phyloP scores from a whole-genome alignment of 2,797 vertebrate genomes.

The Gymnothorax javanicus region DNA sequence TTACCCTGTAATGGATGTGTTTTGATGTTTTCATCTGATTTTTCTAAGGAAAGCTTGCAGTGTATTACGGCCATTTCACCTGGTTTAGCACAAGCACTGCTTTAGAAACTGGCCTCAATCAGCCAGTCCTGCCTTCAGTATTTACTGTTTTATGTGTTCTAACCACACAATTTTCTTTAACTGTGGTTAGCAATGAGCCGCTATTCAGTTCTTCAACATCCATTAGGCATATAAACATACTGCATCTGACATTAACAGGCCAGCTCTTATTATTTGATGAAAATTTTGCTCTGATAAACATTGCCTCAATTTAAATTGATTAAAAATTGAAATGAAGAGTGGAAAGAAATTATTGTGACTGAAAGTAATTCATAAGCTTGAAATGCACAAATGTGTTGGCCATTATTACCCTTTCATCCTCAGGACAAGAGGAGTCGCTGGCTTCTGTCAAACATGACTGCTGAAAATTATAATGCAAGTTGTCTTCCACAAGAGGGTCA shows the following conservation, averaged over 20 bases:
- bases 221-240: conserved; percentile 43
- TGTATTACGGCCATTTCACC: not conserved
- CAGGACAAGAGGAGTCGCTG: conserved; percentile 31
- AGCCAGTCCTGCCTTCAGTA: conserved; percentile 30
- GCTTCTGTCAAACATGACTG: not conserved
- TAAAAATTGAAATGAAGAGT: conserved; percentile 51
- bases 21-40: not conserved
- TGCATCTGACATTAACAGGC: conserved; percentile 45
- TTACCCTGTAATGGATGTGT: not conserved
- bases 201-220: conserved; percentile 45
- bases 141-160: not conserved
- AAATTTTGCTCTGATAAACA: conserved; percentile 59
- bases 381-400: conserved; percentile 39
- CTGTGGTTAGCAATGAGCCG: conserved; percentile 27
- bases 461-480: not conserved
- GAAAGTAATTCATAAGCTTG: conserved; percentile 50
- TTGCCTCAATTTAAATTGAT: conserved; percentile 56
- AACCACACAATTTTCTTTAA: not conserved
- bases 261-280: conserved; percentile 56
- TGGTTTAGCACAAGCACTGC: not conserved
- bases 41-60: not conserved
- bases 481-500: conserved; percentile 13
- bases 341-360: conserved; percentile 56
- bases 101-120: conserved; percentile 40
- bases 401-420: conserved; percentile 39